These are phyloP conservation scores for Ia io DNA, from an alignment of 2,113 vertebrate genomes.

Conservation along the genomic window DNA sequence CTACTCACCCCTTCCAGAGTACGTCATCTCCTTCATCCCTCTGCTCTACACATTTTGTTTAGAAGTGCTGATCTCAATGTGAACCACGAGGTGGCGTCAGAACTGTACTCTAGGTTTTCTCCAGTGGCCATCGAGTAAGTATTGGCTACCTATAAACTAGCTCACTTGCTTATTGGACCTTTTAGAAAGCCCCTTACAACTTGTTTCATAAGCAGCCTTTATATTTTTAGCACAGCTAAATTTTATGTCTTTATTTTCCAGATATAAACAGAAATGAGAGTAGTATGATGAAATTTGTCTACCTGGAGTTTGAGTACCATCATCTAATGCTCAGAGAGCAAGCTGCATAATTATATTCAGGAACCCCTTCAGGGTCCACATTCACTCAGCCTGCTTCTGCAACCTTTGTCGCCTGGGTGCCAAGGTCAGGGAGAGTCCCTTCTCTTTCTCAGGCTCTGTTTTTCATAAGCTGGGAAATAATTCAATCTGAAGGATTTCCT, in stretches of 20 bases:
- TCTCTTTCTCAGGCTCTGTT: neutral
- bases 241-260: neutral
- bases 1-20: neutral
- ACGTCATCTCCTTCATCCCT: neutral
- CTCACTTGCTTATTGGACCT: neutral
- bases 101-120: neutral
- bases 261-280: neutral
- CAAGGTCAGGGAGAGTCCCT: neutral
- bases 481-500: neutral
- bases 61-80: neutral
- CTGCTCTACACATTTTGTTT: neutral
- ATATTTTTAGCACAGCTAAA: neutral
- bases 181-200: neutral
- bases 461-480: neutral
- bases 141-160: neutral
- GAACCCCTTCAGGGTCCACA: neutral
- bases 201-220: neutral
- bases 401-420: neutral
- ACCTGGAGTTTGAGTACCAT: neutral
- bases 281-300: no score
- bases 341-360: neutral
- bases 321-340: neutral
- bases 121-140: neutral
- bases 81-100: constrained; percentile 1
- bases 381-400: neutral